Evolutionary conservation across 2,888 invertebrate genomes (phyloP), one percentile per base, ranked within the genome.

Genomic region (Maniola hyperantus): DNA sequence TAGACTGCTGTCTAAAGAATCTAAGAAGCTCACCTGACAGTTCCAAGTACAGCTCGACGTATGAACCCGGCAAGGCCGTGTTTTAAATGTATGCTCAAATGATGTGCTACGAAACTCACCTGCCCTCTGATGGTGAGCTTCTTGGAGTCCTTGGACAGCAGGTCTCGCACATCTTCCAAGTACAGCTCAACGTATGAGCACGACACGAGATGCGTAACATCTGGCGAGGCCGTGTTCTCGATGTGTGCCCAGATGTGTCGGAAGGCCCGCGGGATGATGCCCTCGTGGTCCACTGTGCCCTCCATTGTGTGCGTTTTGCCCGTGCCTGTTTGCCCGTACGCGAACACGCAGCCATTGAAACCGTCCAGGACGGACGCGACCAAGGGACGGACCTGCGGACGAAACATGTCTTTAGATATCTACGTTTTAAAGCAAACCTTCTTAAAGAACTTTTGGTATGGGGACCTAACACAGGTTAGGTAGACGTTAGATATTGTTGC

Each of bases 331-430:
- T 99, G 99, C 0, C 99, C 99, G 87, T 99, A 99, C 0, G 99
- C 99, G 93, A 99, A 99, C 75, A 99, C 99, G 77, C 99, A 99
- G 13, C 99, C 99, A 90, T 99, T 99, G 90, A 99, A 99, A 1
- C 99, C 99, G 82, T 97, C 97, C 70, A 99, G 94, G 6, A 99
- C 99, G 0, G 98, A 98, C 72, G 98, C 96, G 26, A 99, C 98
- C 77, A 99, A 89, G 0, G 98, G 98, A 58, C 98, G 95, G 65
- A 99, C 92, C 93, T 93, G 81, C 0, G 6, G 58, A 20, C 1
- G 7, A 11, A 10, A n/a, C 55, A 2, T 5, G 10, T 18, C 5
- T 36, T 55, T 13, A 36, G 13, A 33, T 4, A 8, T 6, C 4
- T 26, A 26, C 18, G 7, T 11, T 10, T 15, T 13, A 4, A 4